Percentiles rank a stretch among this genome's conserved stretches.
phyloP scores from a whole-genome alignment of 2,888 invertebrate species.

The Eristalinus sepulchralis region DNA sequence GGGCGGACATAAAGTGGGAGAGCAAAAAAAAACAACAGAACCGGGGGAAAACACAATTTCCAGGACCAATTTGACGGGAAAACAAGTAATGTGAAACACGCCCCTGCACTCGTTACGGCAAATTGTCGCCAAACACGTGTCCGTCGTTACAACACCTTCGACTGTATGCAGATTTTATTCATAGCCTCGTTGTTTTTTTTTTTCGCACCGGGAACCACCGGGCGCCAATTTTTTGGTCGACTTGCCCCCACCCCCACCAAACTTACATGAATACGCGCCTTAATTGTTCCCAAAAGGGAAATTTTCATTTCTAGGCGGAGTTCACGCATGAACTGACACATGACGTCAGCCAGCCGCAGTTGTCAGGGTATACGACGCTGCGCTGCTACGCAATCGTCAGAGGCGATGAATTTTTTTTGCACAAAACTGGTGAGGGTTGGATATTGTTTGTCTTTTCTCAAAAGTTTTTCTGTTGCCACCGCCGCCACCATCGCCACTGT shows the following conservation, averaged over 20 bases:
- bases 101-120: constrained; percentile 2
- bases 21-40: too few species aligned
- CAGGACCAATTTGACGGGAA: constrained; percentile 7
- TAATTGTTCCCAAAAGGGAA: constrained; percentile 43
- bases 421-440: background rate
- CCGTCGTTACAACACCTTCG: constrained; percentile 31
- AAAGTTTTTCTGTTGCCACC: background rate
- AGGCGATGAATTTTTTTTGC: background rate
- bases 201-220: background rate
- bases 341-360: constrained; percentile 9
- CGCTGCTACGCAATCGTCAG: constrained; percentile 35
- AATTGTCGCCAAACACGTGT: constrained; percentile 32
- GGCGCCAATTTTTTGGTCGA: background rate
- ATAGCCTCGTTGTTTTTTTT: constrained; percentile 25
- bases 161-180: constrained; percentile 46
- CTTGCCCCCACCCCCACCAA: background rate
- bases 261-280: constrained; percentile 1
- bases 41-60: background rate
- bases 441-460: background rate
- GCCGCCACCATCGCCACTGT: background rate
- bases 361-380: background rate
- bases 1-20: background rate
- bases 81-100: background rate
- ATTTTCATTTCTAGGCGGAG: constrained; percentile 14
- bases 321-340: constrained; percentile 45